Evolutionary conservation across 2,888 invertebrate species (phyloP).

Genomic region (Orchesellides sinensis): DNA sequence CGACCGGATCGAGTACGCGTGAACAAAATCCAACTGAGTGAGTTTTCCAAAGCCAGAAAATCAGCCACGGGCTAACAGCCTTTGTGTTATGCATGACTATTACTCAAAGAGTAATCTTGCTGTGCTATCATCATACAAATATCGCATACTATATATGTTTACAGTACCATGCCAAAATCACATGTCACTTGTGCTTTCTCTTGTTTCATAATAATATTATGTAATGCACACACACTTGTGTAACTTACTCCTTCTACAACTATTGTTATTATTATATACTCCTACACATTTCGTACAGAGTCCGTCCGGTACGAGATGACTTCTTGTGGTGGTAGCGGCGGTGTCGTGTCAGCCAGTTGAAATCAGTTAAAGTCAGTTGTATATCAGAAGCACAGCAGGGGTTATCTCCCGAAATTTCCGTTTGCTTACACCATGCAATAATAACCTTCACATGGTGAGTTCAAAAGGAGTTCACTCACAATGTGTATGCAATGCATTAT

Average conservation of each 20-base stretch:
- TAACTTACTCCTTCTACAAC: too few relatives aligned
- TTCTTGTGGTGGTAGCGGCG: slow-evolving; percentile 11
- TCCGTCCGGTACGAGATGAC: background rate
- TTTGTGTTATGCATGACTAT: slow-evolving; percentile 4
- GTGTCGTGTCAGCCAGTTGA: slow-evolving; percentile 45
- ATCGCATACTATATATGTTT: too few relatives aligned
- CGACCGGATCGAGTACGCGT: background rate
- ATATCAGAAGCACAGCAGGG: slow-evolving; percentile 49
- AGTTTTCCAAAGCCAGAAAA: slow-evolving; percentile 1
- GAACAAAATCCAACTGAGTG: slow-evolving; percentile 29
- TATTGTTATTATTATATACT: too few relatives aligned
- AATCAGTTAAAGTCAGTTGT: slow-evolving; percentile 51
- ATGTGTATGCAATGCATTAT: slow-evolving; percentile 1
- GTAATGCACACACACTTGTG: too few relatives aligned
- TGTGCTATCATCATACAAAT: too few relatives aligned
- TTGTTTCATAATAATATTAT: too few relatives aligned
- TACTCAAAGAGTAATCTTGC: too few relatives aligned
- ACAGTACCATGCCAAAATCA: too few relatives aligned
- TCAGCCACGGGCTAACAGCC: slow-evolving; percentile 18
- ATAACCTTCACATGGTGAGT: background rate
- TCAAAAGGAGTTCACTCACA: background rate
- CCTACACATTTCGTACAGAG: background rate
- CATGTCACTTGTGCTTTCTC: too few relatives aligned
- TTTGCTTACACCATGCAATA: slow-evolving; percentile 18
- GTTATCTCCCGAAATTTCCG: slow-evolving; percentile 55